A percentile compares a stretch with the other conserved stretches of the same genome.
These are phyloP conservation scores for Selene dorsalis DNA, from an alignment of 2,797 vertebrate species.

Conservation along the genomic window DNA sequence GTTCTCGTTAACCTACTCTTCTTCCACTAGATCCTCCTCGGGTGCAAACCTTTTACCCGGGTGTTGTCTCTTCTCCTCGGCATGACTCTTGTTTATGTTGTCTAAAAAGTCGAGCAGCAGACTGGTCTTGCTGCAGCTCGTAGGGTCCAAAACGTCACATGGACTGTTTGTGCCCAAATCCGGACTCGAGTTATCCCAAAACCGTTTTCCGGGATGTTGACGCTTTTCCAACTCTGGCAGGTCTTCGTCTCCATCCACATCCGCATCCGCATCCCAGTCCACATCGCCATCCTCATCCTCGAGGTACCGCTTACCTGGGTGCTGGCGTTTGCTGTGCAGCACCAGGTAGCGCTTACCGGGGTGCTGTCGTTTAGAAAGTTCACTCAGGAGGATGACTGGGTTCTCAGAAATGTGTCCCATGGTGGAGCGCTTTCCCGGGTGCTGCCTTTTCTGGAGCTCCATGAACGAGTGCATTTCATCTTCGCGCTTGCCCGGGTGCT, in stretches of 20 bases:
- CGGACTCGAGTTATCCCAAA: conserved; percentile 79
- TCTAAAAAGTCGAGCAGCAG: conserved; percentile 88
- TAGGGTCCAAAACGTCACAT: conserved; percentile 83
- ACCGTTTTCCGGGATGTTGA: conserved; percentile 90
- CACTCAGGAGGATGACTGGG: conserved; percentile 68
- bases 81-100: conserved; percentile 81
- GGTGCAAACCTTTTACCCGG: conserved; percentile 87
- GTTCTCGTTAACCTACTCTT: conserved; percentile 68
- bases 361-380: conserved; percentile 89
- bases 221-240: conserved; percentile 83
- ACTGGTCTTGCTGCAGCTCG: conserved; percentile 84
- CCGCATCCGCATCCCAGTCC: conserved; percentile 68
- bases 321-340: conserved; percentile 84
- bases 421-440: conserved; percentile 85
- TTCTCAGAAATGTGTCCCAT: conserved; percentile 74
- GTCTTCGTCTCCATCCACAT: conserved; percentile 68
- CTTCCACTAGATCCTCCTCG: conserved; percentile 79
- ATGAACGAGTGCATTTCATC: conserved; percentile 69
- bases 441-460: conserved; percentile 86
- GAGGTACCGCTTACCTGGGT: conserved; percentile 82
- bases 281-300: conserved; percentile 73
- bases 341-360: conserved; percentile 85
- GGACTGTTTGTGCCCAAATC: conserved; percentile 79
- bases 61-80: conserved; percentile 90
- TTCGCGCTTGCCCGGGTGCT: conserved; percentile 88